Conservation (phyloP, 2,888 invertebrate genomes). For the Lymantria monacha region DNA sequence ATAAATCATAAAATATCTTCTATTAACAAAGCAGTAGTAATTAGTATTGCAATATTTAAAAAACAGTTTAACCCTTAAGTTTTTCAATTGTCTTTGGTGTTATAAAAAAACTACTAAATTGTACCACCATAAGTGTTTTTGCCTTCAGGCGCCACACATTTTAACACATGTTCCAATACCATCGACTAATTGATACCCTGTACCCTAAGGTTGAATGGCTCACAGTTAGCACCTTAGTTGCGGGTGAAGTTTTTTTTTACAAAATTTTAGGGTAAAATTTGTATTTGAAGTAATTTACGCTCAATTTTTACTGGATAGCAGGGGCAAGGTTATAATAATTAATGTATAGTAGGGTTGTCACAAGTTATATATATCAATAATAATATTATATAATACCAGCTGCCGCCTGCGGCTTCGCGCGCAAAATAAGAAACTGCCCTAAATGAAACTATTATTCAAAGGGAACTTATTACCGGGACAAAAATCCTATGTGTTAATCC, state of each 20-base stretch:
- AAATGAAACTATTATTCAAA: too few species aligned
- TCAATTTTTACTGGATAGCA: slow-evolving; percentile 38
- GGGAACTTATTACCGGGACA: too few species aligned
- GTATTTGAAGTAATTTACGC: slow-evolving; percentile 37
- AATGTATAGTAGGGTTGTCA: not conserved
- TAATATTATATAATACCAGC: too few species aligned
- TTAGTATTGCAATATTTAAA: too few species aligned
- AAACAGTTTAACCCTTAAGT: too few species aligned
- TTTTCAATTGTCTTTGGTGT: too few species aligned
- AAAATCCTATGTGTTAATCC: too few species aligned
- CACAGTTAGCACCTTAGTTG: slow-evolving; percentile 66
- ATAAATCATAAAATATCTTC: too few species aligned
- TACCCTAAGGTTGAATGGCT: slow-evolving; percentile 36
- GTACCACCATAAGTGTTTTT: slow-evolving; percentile 38
- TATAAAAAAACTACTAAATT: not conserved
- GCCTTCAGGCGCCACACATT: slow-evolving; percentile 66
- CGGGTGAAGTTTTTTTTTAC: slow-evolving; percentile 16
- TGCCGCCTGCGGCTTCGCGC: too few species aligned
- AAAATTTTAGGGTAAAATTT: slow-evolving; percentile 29
- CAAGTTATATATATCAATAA: not conserved
- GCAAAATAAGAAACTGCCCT: too few species aligned
- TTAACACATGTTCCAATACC: slow-evolving; percentile 63
- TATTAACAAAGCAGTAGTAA: too few species aligned
- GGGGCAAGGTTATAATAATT: slow-evolving; percentile 42
- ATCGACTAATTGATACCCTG: slow-evolving; percentile 59